Evolutionary conservation across 2,888 invertebrate genomes (phyloP), one percentile per base, ranked within the genome.

Genomic region (Hedychridium roseum): DNA sequence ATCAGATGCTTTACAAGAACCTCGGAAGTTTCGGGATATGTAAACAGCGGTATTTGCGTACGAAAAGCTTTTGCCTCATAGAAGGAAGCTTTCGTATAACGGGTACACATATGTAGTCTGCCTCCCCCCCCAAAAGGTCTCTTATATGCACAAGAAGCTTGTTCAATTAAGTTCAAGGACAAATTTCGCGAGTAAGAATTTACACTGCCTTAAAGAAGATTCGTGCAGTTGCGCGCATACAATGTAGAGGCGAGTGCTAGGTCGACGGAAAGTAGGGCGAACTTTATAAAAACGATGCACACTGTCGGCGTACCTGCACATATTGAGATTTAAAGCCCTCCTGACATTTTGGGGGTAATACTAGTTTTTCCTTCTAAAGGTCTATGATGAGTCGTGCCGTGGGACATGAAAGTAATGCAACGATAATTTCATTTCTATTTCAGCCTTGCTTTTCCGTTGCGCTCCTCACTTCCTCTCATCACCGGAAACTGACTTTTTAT

Each of bases 101-200:
- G n/a, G n/a, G n/a, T n/a, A n/a, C n/a, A n/a, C n/a, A n/a, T n/a
- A n/a, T n/a, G n/a, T n/a, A n/a, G n/a, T n/a, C n/a, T n/a, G n/a
- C n/a, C n/a, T n/a, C n/a, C n/a, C n/a, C n/a, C n/a, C n/a, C n/a
- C n/a, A n/a, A n/a, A n/a, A n/a, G n/a, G n/a, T n/a, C n/a, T n/a
- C n/a, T n/a, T n/a, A n/a, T n/a, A n/a, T n/a, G n/a, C n/a, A n/a
- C n/a, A n/a, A n/a, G n/a, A n/a, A n/a, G n/a, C 11, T 3, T 28
- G 14, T 15, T 30, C 49, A 54, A 60, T 63, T 60, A 63, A 55
- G 44, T 55, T 60, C 58, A 63, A 63, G 60, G 60, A 31, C 38
- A 42, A 51, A 54, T 50, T 50, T 38, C 30, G 49, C 16, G 28
- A 26, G 38, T 31, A 48, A 57, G 40, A 53, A 44, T 54, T 52